A percentile compares a stretch with the other conserved stretches of the same genome.
These are phyloP conservation scores for Pseudolycoriella hygida DNA, from an alignment of 2,888 invertebrate species.

Conservation along the genomic window DNA sequence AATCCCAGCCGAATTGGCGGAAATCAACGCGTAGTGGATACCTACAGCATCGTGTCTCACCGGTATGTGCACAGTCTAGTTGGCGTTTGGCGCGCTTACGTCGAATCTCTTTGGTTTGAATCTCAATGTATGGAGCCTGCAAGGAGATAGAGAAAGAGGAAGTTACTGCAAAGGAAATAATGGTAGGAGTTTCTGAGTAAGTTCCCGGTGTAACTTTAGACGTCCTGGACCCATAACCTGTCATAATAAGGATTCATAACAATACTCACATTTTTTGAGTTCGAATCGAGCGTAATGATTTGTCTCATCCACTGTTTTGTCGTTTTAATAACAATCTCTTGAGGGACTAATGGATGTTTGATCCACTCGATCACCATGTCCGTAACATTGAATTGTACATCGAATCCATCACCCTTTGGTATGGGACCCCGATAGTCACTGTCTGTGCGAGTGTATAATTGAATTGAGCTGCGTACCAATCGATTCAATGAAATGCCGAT, in stretches of 20 bases:
- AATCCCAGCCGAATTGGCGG: constrained; percentile 79
- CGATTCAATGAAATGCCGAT: constrained; percentile 21
- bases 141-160: not conserved
- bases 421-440: constrained; percentile 21
- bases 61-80: constrained; percentile 59
- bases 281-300: constrained; percentile 51
- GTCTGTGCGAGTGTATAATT: constrained; percentile 19
- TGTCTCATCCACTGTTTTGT: constrained; percentile 42
- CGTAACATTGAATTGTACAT: constrained; percentile 59
- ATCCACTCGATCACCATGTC: constrained; percentile 62
- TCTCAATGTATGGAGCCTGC: constrained; percentile 26
- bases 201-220: no score
- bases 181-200: no score
- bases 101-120: constrained; percentile 23
- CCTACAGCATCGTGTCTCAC: constrained; percentile 63
- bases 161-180: not conserved
- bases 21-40: constrained; percentile 90
- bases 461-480: constrained; percentile 16
- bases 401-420: constrained; percentile 27
- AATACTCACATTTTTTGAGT: constrained; percentile 30
- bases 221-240: no score
- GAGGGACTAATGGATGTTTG: constrained; percentile 50
- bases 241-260: no score
- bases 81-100: constrained; percentile 55
- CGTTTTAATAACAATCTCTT: constrained; percentile 59